Evolutionary conservation across 2,888 invertebrate species (phyloP).

Genomic region (Linyphia triangularis): DNA sequence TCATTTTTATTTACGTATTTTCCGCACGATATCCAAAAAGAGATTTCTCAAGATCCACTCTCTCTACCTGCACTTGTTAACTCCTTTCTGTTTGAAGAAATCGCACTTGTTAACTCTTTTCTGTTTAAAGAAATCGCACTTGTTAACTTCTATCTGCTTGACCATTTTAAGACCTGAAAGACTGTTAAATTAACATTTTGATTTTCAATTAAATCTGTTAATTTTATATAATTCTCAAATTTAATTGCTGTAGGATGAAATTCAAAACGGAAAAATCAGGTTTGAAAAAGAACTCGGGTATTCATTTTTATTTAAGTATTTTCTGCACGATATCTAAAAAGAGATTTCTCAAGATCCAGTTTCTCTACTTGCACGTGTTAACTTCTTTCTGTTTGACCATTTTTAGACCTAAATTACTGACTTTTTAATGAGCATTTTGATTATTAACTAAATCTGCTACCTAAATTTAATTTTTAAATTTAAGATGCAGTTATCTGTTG

Average conservation of each 20-base stretch:
- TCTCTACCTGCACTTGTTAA: neutral
- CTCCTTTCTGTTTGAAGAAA: neutral
- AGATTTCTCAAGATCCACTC: neutral
- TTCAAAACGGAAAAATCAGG: neutral
- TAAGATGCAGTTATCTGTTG: too few species aligned
- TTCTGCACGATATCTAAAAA: conserved; percentile 3
- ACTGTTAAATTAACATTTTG: too few species aligned
- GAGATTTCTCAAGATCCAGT: neutral
- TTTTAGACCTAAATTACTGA: too few species aligned
- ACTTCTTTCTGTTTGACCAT: too few species aligned
- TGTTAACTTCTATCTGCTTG: neutral
- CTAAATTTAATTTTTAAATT: too few species aligned
- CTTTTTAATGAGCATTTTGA: too few species aligned
- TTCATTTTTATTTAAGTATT: conserved; percentile 12
- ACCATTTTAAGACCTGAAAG: too few species aligned
- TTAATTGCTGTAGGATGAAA: too few species aligned
- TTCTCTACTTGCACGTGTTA: neutral
- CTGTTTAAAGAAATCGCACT: neutral
- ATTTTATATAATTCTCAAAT: too few species aligned
- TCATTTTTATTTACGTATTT: conserved; percentile 18
- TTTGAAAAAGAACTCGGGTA: conserved; percentile 5
- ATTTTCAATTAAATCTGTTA: too few species aligned
- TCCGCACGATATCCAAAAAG: neutral
- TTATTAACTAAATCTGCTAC: too few species aligned
- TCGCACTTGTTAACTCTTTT: neutral